Conservation (phyloP, 2,797 vertebrate genomes). For the Diplodus sargus region DNA sequence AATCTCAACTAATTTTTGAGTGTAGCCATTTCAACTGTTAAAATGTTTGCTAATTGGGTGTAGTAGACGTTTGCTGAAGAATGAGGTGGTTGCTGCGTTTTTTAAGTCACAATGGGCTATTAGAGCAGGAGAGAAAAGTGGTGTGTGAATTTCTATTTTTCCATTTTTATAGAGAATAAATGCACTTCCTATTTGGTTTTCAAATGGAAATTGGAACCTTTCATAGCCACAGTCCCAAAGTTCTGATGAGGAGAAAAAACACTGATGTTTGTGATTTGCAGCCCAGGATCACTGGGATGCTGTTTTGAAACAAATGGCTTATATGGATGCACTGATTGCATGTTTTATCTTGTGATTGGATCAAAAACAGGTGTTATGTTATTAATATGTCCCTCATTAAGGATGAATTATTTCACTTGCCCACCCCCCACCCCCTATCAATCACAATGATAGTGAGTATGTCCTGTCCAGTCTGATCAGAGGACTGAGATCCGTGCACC, state of each 20-base stretch:
- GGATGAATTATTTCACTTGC: too few relatives aligned
- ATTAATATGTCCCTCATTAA: too few relatives aligned
- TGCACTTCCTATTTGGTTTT: background rate
- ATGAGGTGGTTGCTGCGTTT: background rate
- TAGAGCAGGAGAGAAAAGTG: background rate
- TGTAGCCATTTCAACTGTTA: background rate
- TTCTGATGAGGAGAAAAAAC: background rate
- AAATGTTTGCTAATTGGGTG: constrained; percentile 27
- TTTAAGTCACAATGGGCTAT: too few relatives aligned
- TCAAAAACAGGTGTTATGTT: background rate
- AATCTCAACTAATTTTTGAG: constrained; percentile 22
- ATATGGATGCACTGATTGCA: background rate
- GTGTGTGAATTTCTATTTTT: background rate
- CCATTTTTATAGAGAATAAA: background rate
- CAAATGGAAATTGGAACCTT: background rate
- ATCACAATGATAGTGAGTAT: too few relatives aligned
- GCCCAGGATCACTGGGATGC: background rate
- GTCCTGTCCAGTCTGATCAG: too few relatives aligned
- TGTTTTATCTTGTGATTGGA: background rate
- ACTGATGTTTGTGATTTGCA: background rate
- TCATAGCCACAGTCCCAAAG: background rate
- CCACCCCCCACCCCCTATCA: too few relatives aligned
- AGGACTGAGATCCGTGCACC: too few relatives aligned
- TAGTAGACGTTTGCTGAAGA: constrained; percentile 11
- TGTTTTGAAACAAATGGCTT: background rate